phyloP scores from a whole-genome alignment of 2,797 vertebrate species.

The Falco berigora region DNA sequence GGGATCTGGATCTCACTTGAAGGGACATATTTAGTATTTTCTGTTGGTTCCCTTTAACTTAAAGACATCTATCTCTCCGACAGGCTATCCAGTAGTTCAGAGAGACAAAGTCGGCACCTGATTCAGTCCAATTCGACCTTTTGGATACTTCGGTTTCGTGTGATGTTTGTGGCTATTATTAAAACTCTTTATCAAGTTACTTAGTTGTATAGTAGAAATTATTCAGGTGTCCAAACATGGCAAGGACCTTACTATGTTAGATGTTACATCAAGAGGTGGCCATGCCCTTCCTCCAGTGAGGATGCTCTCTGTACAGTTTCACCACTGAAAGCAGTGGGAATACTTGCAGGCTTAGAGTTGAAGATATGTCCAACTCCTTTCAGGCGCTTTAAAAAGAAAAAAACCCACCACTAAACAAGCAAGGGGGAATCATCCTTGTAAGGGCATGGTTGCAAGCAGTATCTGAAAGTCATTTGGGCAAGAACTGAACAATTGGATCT shows the following conservation, averaged over 20 bases:
- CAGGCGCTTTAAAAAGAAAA: not conserved
- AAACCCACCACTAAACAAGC: not conserved
- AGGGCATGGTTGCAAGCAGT: not conserved
- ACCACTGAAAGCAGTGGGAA: not conserved
- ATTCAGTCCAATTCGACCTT: not conserved
- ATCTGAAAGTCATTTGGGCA: not conserved
- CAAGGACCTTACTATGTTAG: not conserved
- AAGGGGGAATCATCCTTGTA: not conserved
- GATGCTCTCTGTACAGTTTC: not conserved
- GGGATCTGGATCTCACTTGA: not conserved
- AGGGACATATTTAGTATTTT: not conserved
- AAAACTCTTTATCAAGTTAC: not conserved
- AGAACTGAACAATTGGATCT: not conserved
- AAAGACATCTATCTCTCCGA: not conserved
- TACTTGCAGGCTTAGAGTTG: not conserved
- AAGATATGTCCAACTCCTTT: not conserved
- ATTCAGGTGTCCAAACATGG: not conserved
- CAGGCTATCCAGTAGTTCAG: not conserved
- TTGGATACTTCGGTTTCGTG: not conserved
- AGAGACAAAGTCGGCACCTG: not conserved
- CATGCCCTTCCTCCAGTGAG: rapidly evolving
- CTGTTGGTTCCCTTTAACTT: not conserved
- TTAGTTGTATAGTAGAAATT: not conserved
- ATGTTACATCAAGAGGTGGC: not conserved
- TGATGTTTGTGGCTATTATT: not conserved